Conservation (phyloP, 2,113 vertebrate genomes). For the Actinemys pallida region DNA sequence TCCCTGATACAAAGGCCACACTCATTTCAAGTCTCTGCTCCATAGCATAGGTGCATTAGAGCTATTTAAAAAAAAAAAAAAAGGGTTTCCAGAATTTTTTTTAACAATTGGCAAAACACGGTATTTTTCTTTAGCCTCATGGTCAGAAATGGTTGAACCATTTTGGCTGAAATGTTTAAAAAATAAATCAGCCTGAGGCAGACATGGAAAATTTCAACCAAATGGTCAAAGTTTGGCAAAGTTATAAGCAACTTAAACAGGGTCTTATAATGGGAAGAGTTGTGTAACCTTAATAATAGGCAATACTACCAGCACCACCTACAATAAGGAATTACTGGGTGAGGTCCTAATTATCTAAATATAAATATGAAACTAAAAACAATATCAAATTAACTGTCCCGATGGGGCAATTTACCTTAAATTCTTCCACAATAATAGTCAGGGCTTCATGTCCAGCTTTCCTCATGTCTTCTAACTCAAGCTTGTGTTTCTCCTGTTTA, state of each 20-base stretch:
- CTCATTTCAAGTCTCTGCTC: not conserved
- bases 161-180: not conserved
- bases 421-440: slow-evolving; percentile 86
- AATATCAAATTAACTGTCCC: not conserved
- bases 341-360: not conserved
- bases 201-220: slow-evolving; percentile 11
- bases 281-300: not conserved
- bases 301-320: not conserved
- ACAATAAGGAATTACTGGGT: not conserved
- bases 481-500: slow-evolving; percentile 83
- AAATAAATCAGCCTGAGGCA: slow-evolving; percentile 4
- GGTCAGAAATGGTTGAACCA: slow-evolving; percentile 15
- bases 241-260: not conserved
- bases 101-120: not conserved
- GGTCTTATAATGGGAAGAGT: not conserved
- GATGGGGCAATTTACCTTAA: slow-evolving; percentile 78
- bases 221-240: not conserved
- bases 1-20: not conserved
- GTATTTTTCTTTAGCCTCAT: not conserved
- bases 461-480: slow-evolving; percentile 83
- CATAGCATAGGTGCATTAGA: not conserved
- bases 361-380: not conserved
- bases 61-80: not conserved
- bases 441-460: slow-evolving; percentile 85
- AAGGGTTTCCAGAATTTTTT: not conserved